Conservation (phyloP, 2,113 vertebrate species). For the Piprites chloris region DNA sequence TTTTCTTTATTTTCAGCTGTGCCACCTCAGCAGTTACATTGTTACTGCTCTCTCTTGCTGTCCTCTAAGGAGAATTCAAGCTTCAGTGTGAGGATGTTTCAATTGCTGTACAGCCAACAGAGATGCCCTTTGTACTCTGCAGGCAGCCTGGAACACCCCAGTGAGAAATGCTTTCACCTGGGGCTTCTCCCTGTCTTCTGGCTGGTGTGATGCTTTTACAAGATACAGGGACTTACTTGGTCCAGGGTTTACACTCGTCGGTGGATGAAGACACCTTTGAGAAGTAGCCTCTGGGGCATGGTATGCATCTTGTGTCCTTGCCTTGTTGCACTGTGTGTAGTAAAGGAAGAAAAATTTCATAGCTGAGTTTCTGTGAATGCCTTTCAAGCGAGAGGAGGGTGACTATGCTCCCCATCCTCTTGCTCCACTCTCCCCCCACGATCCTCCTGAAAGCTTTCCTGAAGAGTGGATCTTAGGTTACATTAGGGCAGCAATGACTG, state of each 20-base stretch:
- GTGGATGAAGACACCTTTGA: conserved; percentile 74
- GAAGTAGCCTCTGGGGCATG: conserved; percentile 83
- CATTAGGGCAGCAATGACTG: not conserved
- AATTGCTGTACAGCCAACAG: not conserved
- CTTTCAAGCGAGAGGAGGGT: not conserved
- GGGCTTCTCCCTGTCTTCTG: not conserved
- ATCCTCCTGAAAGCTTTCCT: not conserved
- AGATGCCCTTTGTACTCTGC: not conserved
- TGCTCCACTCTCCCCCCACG: rapidly evolving
- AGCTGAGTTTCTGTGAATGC: not conserved
- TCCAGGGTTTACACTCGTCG: conserved; percentile 85
- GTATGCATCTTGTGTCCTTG: conserved; percentile 67
- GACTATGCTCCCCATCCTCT: not conserved
- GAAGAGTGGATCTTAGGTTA: not conserved
- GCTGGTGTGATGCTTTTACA: not conserved
- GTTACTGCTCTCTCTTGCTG: not conserved
- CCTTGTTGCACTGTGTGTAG: conserved; percentile 71
- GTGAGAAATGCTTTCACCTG: not conserved
- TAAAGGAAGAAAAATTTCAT: not conserved
- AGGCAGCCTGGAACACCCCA: not conserved
- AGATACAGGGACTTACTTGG: conserved; percentile 80
- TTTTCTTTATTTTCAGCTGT: not conserved
- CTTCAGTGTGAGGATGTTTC: not conserved
- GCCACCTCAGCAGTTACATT: not conserved
- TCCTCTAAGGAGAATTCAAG: not conserved